Evolutionary conservation across 2,888 invertebrate species (phyloP).

Genomic region (Agrotis exclamationis): DNA sequence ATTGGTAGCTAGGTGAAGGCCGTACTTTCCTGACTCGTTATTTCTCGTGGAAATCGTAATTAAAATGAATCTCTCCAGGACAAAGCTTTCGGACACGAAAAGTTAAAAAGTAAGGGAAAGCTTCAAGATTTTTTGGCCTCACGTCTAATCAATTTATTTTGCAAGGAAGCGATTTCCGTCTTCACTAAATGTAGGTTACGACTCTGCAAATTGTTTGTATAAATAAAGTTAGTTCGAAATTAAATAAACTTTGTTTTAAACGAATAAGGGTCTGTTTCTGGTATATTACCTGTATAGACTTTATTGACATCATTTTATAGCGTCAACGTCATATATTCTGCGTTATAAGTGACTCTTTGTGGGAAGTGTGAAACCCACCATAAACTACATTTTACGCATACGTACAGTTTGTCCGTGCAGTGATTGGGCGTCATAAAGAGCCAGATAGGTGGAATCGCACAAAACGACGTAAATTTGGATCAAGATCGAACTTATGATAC

Average conservation of each 20-base stretch:
- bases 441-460: too few relatives aligned
- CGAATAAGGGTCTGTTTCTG: neutral
- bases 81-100: conserved; percentile 78
- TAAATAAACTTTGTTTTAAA: conserved; percentile 8
- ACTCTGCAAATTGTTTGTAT: conserved; percentile 48
- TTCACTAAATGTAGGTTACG: conserved; percentile 53
- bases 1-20: conserved; percentile 85
- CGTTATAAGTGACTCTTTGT: conserved; percentile 17
- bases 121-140: conserved; percentile 67
- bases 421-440: too few relatives aligned
- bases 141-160: conserved; percentile 69
- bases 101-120: conserved; percentile 74
- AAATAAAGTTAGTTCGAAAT: conserved; percentile 32
- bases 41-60: conserved; percentile 87
- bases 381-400: too few relatives aligned
- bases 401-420: too few relatives aligned
- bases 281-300: neutral
- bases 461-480: too few relatives aligned
- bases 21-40: conserved; percentile 80
- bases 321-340: neutral
- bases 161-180: conserved; percentile 50
- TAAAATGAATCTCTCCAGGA: conserved; percentile 86
- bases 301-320: neutral
- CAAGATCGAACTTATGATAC: too few relatives aligned
- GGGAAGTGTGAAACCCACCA: too few relatives aligned